Base-by-base conservation (phyloP, 2,888 invertebrate genomes). In the Pherbina coryleti region DNA sequence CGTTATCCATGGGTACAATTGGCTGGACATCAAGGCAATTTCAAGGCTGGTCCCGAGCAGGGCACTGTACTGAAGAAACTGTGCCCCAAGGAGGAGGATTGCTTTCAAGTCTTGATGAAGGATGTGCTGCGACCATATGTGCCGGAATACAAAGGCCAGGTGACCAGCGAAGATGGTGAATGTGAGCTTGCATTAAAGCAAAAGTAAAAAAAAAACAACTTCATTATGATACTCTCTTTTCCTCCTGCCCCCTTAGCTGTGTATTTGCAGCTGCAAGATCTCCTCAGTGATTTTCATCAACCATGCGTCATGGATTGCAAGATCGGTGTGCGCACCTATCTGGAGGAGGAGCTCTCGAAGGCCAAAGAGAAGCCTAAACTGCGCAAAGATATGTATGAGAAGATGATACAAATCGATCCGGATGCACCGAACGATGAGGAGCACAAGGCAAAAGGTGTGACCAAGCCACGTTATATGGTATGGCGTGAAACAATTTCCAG, bases 271-370 rank as follows among this genome's bases (percentile, higher is more conserved):
- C 91, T 98, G 75, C 96, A 98, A 92, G 98, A 98, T 91, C 91
- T 98, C 73, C 91, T 98, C 77, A 96, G 96, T 80, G 96, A 96
- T 87, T 98, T 97, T 89, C 93, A 95, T 84, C 94, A 95, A 79
- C 98, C 98, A 0, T 98, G 97, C 87, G 97, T 98, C 3, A 98
- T 98, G 98, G 98, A 98, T 91, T 97, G 98, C 90, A 98, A 98
- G 91, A 94, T 98, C 83, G 98, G 98, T 49, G 96, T 97, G 44
- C 92, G 98, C 84, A 98, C 98, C 0, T 98, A 98, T 89, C 84
- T 98, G 79, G 98, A 98, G 89, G 97, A 98, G 85, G 98, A 98
- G 89, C 91, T 98, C 9, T 95, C 96, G 25, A 98, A 98, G 90
- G 98, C 98, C 11, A 96, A 97, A 88, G 97, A 97, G 88, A 97